These are phyloP conservation scores for Gila robusta DNA, from an alignment of 2,797 vertebrate genomes.

Conservation along the genomic window DNA sequence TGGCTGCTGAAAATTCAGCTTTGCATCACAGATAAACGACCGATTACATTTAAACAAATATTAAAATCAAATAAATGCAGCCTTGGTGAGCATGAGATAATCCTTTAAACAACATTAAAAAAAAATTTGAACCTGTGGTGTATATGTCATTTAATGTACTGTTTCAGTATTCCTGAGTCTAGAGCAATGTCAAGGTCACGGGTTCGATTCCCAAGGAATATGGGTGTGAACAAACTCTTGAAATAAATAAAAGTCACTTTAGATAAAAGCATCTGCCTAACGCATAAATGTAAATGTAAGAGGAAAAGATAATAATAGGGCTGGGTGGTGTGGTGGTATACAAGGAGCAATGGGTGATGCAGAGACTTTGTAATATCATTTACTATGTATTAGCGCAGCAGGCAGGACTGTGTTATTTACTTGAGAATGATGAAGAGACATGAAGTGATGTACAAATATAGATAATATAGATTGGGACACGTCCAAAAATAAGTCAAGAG, in stretches of 20 bases:
- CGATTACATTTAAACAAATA: neutral
- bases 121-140: neutral
- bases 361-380: neutral
- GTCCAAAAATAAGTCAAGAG: neutral
- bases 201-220: neutral
- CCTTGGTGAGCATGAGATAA: no score
- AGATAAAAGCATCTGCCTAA: neutral
- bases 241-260: no score
- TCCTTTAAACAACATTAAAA: no score
- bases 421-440: neutral
- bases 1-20: neutral
- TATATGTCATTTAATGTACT: neutral
- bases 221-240: no score
- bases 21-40: neutral
- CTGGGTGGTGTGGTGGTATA: neutral
- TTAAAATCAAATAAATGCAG: no score
- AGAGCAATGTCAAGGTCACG: neutral
- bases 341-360: no score
- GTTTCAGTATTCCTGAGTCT: neutral
- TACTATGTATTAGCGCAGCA: neutral
- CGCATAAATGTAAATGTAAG: neutral
- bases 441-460: no score
- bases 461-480: neutral
- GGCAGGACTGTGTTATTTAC: neutral
- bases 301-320: neutral